Conservation (phyloP, 2,888 invertebrate species). For the Drosophila melanosoma region DNA sequence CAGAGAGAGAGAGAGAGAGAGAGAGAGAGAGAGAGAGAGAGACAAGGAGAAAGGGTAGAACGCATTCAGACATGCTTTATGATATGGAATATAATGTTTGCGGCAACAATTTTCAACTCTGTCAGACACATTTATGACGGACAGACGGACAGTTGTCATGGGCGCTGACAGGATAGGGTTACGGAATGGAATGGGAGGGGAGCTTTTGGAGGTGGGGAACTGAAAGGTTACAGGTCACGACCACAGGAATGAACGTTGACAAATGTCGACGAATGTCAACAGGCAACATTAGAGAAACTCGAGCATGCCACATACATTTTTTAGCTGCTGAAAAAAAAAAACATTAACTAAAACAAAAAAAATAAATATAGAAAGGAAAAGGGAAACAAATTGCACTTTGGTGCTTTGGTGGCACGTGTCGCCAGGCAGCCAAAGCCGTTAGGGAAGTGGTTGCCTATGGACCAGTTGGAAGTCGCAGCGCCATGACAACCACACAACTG, state of each 20-base stretch:
- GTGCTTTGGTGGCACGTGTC: slow-evolving; percentile 39
- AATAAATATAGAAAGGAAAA: slow-evolving; percentile 2
- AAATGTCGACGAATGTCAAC: slow-evolving; percentile 60
- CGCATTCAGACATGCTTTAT: slow-evolving; percentile 1
- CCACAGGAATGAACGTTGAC: slow-evolving; percentile 41
- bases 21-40: too few species aligned
- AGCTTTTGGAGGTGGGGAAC: not conserved
- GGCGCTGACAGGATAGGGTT: slow-evolving; percentile 1
- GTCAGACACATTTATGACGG: slow-evolving; percentile 50
- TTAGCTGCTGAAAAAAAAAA: slow-evolving; percentile 17
- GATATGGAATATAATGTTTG: slow-evolving; percentile 22
- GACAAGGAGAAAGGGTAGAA: not conserved
- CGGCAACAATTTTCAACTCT: slow-evolving; percentile 16
- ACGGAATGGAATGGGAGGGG: not conserved
- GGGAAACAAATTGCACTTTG: slow-evolving; percentile 42
- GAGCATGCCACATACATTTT: slow-evolving; percentile 47
- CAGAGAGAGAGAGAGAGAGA: not conserved
- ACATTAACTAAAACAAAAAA: not conserved
- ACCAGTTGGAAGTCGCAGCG: slow-evolving; percentile 13
- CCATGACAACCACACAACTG: slow-evolving; percentile 20
- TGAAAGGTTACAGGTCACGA: slow-evolving; percentile 30
- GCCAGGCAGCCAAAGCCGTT: slow-evolving; percentile 1
- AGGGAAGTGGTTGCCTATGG: slow-evolving; percentile 20
- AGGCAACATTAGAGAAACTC: slow-evolving; percentile 54
- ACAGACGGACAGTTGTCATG: slow-evolving; percentile 50